Evolutionary conservation across 2,113 vertebrate species (phyloP).

Genomic region (Caranx melampygus): DNA sequence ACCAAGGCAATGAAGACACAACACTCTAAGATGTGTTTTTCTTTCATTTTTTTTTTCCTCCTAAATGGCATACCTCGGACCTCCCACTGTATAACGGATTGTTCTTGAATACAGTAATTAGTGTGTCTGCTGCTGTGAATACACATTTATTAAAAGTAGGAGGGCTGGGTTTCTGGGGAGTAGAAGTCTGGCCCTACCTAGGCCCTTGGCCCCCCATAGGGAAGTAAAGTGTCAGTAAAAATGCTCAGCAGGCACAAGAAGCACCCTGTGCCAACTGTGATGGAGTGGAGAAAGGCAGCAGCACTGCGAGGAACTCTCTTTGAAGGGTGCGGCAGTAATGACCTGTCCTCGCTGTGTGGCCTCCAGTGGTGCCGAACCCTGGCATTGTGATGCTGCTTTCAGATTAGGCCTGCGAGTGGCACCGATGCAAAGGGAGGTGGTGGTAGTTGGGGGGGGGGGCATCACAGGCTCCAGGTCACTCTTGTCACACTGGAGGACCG

Average conservation of each 20-base stretch:
- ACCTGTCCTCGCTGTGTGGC: constrained; percentile 76
- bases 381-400: constrained; percentile 66
- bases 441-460: constrained; percentile 30
- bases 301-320: constrained; percentile 61
- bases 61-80: constrained; percentile 31
- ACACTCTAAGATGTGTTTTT: constrained; percentile 14
- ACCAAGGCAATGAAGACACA: constrained; percentile 20
- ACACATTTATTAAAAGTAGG: constrained; percentile 69
- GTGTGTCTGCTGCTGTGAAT: constrained; percentile 61
- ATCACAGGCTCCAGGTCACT: constrained; percentile 73
- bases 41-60: constrained; percentile 9
- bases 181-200: constrained; percentile 48
- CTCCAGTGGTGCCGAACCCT: constrained; percentile 65
- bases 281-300: constrained; percentile 60
- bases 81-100: constrained; percentile 54
- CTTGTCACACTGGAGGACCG: constrained; percentile 72
- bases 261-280: constrained; percentile 57
- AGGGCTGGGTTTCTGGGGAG: constrained; percentile 53
- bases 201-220: constrained; percentile 37
- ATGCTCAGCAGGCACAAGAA: constrained; percentile 68
- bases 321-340: constrained; percentile 81
- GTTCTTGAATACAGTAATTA: constrained; percentile 72
- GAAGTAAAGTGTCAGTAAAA: constrained; percentile 71
- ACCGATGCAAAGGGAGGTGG: constrained; percentile 31
- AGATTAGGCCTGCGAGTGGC: constrained; percentile 76